Conservation (phyloP, 2,113 vertebrate genomes). For the Nestor notabilis region DNA sequence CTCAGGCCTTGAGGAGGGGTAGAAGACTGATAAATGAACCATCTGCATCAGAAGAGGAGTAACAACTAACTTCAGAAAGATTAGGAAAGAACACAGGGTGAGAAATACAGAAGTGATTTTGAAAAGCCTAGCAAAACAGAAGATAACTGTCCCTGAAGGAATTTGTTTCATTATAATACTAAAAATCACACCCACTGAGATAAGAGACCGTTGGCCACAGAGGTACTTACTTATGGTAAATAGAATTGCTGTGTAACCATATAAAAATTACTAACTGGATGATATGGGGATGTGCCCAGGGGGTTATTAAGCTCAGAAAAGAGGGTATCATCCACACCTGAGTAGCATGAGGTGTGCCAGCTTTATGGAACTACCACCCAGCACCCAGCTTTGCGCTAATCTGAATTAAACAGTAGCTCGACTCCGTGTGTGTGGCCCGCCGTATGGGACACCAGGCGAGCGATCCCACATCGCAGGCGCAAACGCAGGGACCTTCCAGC, state of each 20-base stretch:
- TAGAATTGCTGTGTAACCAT: neutral
- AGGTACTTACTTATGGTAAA: neutral
- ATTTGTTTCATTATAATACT: neutral
- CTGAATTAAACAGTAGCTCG: neutral
- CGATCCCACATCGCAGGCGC: neutral
- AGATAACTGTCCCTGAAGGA: neutral
- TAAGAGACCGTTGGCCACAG: neutral
- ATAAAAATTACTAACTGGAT: neutral
- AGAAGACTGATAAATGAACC: neutral
- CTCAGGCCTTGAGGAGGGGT: neutral
- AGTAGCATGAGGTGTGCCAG: neutral
- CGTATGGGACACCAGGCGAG: neutral
- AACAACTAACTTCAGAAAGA: neutral
- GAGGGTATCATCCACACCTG: neutral
- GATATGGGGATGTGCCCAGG: neutral
- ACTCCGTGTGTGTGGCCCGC: neutral
- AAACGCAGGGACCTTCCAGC: neutral
- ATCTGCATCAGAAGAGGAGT: neutral
- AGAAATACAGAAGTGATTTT: neutral
- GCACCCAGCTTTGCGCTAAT: neutral
- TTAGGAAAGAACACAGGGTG: neutral
- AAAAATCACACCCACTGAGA: neutral
- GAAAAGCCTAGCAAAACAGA: neutral
- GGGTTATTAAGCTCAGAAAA: neutral
- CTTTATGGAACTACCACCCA: neutral